Conservation (phyloP, 2,113 vertebrate species). For the Cettia cetti region DNA sequence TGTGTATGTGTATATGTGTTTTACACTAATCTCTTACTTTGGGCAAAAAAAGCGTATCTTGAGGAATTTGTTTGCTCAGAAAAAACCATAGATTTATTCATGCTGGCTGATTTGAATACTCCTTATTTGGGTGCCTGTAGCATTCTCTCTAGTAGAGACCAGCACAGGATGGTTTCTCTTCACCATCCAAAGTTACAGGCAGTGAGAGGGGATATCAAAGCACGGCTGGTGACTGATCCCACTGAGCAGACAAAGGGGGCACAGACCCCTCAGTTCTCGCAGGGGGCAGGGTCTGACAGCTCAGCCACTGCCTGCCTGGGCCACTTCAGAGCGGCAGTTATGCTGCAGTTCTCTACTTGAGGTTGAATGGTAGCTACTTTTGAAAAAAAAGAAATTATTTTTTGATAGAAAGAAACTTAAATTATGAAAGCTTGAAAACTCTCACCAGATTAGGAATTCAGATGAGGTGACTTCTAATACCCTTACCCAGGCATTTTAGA, state of each 20-base stretch:
- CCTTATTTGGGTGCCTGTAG: not conserved
- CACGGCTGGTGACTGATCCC: not conserved
- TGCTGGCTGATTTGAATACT: not conserved
- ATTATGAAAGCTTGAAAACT: not conserved
- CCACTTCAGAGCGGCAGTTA: not conserved
- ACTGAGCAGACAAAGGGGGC: not conserved
- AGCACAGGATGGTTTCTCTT: not conserved
- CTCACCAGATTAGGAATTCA: not conserved
- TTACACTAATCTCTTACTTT: not conserved
- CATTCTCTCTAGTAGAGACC: not conserved
- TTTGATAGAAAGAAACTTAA: not conserved
- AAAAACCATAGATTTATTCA: not conserved
- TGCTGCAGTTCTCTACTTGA: not conserved
- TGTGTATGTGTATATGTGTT: not conserved
- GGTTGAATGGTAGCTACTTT: not conserved
- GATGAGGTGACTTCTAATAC: not conserved
- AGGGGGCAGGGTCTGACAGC: not conserved
- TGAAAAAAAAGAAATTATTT: rapidly evolving
- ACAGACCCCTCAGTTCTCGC: not conserved
- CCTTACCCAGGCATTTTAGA: not conserved
- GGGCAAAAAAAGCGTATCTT: not conserved
- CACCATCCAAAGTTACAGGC: not conserved
- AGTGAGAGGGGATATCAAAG: not conserved
- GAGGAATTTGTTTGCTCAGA: not conserved
- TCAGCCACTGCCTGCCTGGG: not conserved